Percentiles rank a stretch among this genome's conserved stretches.
Evolutionary conservation across 2,797 vertebrate species (phyloP).

Genomic region (Erethizon dorsatum): DNA sequence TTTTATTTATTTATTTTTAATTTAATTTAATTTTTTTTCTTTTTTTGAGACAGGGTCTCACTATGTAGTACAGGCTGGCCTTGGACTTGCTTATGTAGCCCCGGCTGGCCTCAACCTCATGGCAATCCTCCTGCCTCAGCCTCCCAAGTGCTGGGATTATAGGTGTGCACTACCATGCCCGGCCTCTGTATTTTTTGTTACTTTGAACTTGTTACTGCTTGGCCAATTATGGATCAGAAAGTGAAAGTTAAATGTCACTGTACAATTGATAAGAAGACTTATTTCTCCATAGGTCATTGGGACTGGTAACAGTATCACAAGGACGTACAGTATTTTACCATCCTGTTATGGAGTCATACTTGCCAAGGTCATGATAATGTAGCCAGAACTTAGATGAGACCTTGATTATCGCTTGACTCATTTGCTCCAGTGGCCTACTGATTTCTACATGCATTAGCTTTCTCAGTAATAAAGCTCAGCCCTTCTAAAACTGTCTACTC

Average conservation of each 20-base stretch:
- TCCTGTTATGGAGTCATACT: neutral
- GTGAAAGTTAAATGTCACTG: neutral
- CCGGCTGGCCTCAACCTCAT: neutral
- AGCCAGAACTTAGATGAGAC: conserved; percentile 23
- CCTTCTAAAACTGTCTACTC: neutral
- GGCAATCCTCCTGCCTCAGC: neutral
- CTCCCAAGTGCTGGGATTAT: neutral
- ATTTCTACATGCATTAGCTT: neutral
- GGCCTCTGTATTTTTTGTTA: neutral
- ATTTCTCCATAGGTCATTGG: neutral
- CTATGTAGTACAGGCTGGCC: neutral
- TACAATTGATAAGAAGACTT: neutral
- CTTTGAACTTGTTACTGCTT: conserved; percentile 4
- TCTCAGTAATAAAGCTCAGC: neutral
- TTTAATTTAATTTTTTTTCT: no score
- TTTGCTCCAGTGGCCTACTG: neutral
- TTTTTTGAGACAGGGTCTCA: no score
- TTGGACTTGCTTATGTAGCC: neutral
- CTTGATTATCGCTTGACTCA: neutral
- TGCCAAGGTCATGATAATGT: neutral
- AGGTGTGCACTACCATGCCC: neutral
- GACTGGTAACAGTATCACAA: neutral
- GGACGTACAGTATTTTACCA: neutral
- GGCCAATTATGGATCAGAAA: neutral
- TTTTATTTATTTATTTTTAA: neutral